Base-by-base conservation (phyloP, 2,888 invertebrate species). In the Lutraria lutraria region DNA sequence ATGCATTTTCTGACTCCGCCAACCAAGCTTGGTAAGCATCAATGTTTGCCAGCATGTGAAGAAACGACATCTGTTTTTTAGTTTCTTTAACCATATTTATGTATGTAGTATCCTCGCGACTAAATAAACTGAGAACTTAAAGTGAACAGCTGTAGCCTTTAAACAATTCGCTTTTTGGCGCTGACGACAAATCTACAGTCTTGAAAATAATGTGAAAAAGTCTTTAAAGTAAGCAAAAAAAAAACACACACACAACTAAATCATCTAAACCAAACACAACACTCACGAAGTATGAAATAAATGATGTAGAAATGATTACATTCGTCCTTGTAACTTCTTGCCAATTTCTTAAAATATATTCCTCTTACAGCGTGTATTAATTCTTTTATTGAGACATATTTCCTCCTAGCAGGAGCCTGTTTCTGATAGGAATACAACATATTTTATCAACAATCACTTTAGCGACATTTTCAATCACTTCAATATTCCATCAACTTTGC, bases 21-120 rank as follows among this genome's bases (percentile, higher is more conserved):
- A 83, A 52, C 34, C 83, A 83, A 4, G 89, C 89, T 21, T 89
- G 86, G 15, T 86, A 86, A 13, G 86, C 86, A 53, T 89, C 89
- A 19, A 89, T 63, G 80, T 89, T 89, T 34, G 89, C 89, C 31
- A 89, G 80, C 29, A 89, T 83, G 81, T 89, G 89, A 34, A 89
- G 72, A 31, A 89, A 89, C 31, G 68, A 85, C 89, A 89, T 89
- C 76, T 76, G 76, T 25, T 76, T 76, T 34, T 76, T 76, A 0
- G 34, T 76, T 34, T 76, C 76, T 31, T 34, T n/a, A 19, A 76
- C 76, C 76, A 76, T 76, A 6, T n/a, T 34, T 76, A 31, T 19
- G 15, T 0, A 13, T n/a, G n/a, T 12, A 68, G 12, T 8, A 12
- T 68, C 63, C 43, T 16, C 56, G 12, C 56, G 8, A 25, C 63